phyloP scores from a whole-genome alignment of 1,140 invertebrate species.

The Neotoxoptera formosana region DNA sequence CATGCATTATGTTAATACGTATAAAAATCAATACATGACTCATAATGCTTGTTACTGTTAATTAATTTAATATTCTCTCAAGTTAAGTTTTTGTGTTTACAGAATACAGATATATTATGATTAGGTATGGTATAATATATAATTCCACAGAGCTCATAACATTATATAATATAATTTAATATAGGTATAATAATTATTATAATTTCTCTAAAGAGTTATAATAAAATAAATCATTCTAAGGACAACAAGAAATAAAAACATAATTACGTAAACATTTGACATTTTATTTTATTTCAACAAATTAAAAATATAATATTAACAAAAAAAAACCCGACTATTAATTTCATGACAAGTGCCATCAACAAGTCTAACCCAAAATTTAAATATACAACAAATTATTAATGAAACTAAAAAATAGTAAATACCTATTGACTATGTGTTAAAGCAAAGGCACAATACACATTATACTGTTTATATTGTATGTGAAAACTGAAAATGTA shows the following conservation, averaged over 20 bases:
- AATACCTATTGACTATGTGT: constrained; percentile 38
- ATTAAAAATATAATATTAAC: constrained; percentile 47
- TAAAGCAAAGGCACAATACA: constrained; percentile 27
- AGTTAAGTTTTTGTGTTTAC: too few species aligned
- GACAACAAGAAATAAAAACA: constrained; percentile 34
- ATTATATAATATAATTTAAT: background rate
- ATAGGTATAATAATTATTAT: background rate
- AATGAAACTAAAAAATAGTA: constrained; percentile 33
- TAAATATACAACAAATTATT: constrained; percentile 31
- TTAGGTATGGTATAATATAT: too few species aligned
- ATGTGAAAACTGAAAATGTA: constrained; percentile 32
- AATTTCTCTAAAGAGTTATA: background rate
- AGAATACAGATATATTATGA: too few species aligned
- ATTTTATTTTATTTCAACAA: constrained; percentile 43
- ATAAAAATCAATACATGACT: too few species aligned
- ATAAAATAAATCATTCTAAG: background rate
- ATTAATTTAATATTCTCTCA: background rate
- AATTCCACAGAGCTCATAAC: background rate
- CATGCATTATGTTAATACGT: background rate
- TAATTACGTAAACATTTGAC: constrained; percentile 27
- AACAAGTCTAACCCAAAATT: constrained; percentile 47
- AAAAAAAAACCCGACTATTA: constrained; percentile 36
- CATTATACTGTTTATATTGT: constrained; percentile 22
- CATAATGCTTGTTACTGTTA: background rate
- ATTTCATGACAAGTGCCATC: constrained; percentile 43